Evolutionary conservation across 2,888 invertebrate species (phyloP).

Genomic region (Caradrina kadenii): DNA sequence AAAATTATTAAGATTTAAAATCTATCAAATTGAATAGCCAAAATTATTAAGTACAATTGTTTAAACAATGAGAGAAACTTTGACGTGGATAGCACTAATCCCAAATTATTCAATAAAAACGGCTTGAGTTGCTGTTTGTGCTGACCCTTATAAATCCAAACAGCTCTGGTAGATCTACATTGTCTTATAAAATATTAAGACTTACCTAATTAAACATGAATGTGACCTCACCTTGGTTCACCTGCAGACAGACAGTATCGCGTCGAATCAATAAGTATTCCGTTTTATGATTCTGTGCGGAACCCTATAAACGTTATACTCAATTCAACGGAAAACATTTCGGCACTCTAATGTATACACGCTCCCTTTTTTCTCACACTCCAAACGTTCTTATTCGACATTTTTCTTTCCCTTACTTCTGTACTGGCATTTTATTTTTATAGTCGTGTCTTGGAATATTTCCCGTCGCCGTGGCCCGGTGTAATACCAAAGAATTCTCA

Average conservation of each 20-base stretch:
- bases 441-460: constrained; percentile 80
- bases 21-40: no score
- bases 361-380: constrained; percentile 71
- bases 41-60: no score
- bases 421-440: constrained; percentile 83
- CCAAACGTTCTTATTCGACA: constrained; percentile 76
- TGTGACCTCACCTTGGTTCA: constrained; percentile 39
- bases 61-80: no score
- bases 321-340: constrained; percentile 72
- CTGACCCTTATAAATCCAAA: neutral
- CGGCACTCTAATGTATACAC: constrained; percentile 67
- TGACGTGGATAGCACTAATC: no score
- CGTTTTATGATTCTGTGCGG: constrained; percentile 58
- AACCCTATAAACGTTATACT: constrained; percentile 64
- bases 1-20: no score
- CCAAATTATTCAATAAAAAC: no score
- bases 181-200: constrained; percentile 32
- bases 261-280: constrained; percentile 58
- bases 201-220: constrained; percentile 46
- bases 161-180: constrained; percentile 19
- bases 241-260: constrained; percentile 39
- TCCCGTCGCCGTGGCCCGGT: constrained; percentile 71
- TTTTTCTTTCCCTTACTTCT: constrained; percentile 76
- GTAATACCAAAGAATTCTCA: constrained; percentile 76
- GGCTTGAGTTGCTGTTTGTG: neutral